phyloP scores from a whole-genome alignment of 2,113 vertebrate species.

The Suricata suricatta region DNA sequence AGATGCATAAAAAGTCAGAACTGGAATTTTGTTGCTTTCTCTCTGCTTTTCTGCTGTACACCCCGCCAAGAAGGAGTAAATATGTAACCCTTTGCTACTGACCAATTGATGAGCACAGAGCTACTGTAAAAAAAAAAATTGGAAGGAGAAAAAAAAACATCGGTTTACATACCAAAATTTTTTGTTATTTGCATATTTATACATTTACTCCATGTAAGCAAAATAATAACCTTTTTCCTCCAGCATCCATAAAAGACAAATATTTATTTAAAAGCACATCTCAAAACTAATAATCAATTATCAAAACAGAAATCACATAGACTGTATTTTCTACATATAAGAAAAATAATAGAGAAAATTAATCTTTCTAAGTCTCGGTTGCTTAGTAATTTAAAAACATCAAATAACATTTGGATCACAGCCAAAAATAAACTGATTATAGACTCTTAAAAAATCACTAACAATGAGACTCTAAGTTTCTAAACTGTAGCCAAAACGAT shows the following conservation, averaged over 20 bases:
- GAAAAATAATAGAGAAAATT: constrained; percentile 52
- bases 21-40: background rate
- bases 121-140: background rate
- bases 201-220: background rate
- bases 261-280: background rate
- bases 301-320: constrained; percentile 45
- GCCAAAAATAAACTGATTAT: constrained; percentile 55
- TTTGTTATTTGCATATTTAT: constrained; percentile 45
- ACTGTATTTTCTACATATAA: constrained; percentile 21
- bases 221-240: background rate
- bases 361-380: constrained; percentile 60
- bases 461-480: constrained; percentile 48
- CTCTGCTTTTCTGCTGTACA: background rate
- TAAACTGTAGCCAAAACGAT: constrained; percentile 22
- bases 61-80: background rate
- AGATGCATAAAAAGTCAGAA: background rate
- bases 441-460: constrained; percentile 64
- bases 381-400: constrained; percentile 60
- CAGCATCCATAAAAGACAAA: background rate
- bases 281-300: constrained; percentile 7
- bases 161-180: constrained; percentile 26
- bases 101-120: background rate
- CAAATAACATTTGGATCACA: constrained; percentile 51
- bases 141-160: background rate
- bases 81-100: background rate